Conservation (phyloP, 2,797 vertebrate species). For the Octomys mimax region DNA sequence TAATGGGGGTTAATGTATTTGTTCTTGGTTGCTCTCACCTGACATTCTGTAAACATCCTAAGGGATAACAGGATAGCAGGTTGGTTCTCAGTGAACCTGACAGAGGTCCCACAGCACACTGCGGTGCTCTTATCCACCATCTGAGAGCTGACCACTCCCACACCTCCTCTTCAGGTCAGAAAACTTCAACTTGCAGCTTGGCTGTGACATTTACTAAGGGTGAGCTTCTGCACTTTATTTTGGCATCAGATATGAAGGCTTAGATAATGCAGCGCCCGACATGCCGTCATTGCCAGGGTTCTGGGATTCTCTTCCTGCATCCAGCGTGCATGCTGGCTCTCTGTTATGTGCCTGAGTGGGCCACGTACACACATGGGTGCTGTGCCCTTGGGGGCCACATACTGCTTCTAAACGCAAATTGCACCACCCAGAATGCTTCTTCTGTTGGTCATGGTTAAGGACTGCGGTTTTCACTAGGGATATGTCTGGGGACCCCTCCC, state of each 20-base stretch:
- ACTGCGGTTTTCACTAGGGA: not conserved
- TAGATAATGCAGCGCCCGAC: rapidly evolving
- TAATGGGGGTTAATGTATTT: too few species aligned
- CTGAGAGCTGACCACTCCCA: not conserved
- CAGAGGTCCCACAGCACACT: not conserved
- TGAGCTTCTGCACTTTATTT: not conserved
- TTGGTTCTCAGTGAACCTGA: rapidly evolving
- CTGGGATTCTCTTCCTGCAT: not conserved
- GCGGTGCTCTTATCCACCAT: not conserved
- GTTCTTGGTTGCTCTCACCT: not conserved
- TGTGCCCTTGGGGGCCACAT: not conserved
- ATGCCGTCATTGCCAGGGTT: rapidly evolving
- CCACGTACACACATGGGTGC: rapidly evolving
- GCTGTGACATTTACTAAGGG: not conserved
- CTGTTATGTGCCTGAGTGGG: rapidly evolving
- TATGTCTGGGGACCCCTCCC: not conserved
- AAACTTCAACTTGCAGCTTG: not conserved
- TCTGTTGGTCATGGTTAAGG: not conserved
- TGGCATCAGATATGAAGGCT: not conserved
- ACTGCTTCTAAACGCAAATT: not conserved
- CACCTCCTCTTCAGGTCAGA: not conserved
- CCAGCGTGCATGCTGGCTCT: not conserved
- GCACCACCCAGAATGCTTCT: not conserved
- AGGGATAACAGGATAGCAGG: too few species aligned
- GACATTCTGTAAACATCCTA: not conserved